These are phyloP conservation scores for Sebastes diaconus DNA, from an alignment of 2,797 vertebrate genomes.

Conservation along the genomic window DNA sequence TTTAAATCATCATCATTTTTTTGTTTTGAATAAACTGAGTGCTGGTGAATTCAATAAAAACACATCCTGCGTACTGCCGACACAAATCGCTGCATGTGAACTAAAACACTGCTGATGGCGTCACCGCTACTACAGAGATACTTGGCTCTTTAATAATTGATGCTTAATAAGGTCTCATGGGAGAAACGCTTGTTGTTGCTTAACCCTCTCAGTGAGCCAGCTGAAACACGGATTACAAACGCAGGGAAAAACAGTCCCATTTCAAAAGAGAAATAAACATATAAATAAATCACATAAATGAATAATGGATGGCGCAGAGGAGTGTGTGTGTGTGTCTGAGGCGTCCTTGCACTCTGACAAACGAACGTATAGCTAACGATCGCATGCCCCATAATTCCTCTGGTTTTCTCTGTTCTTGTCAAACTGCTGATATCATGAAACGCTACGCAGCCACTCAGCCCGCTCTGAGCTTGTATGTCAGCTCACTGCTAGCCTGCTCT, in stretches of 20 bases:
- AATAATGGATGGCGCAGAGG: constrained; percentile 65
- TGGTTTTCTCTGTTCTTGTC: constrained; percentile 37
- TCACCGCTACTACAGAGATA: constrained; percentile 37
- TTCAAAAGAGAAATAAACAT: constrained; percentile 71
- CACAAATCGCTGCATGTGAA: constrained; percentile 26
- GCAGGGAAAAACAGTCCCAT: constrained; percentile 51
- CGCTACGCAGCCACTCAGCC: background rate
- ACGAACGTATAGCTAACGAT: constrained; percentile 49
- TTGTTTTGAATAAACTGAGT: background rate
- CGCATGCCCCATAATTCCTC: constrained; percentile 41
- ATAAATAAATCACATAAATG: constrained; percentile 69
- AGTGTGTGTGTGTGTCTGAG: background rate
- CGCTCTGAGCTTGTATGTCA: constrained; percentile 23
- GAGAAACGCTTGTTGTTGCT: constrained; percentile 62
- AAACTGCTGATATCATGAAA: constrained; percentile 51
- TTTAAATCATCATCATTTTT: background rate
- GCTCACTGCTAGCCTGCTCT: constrained; percentile 28
- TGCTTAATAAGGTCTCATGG: constrained; percentile 64
- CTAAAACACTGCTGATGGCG: constrained; percentile 9
- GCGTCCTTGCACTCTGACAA: constrained; percentile 33
- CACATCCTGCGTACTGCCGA: background rate
- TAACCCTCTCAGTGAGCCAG: constrained; percentile 51
- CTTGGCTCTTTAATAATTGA: constrained; percentile 64
- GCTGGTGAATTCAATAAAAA: constrained; percentile 1
- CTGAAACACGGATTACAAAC: constrained; percentile 62